These are phyloP conservation scores for Cervus canadensis DNA, from an alignment of 2,113 vertebrate genomes.

Conservation along the genomic window DNA sequence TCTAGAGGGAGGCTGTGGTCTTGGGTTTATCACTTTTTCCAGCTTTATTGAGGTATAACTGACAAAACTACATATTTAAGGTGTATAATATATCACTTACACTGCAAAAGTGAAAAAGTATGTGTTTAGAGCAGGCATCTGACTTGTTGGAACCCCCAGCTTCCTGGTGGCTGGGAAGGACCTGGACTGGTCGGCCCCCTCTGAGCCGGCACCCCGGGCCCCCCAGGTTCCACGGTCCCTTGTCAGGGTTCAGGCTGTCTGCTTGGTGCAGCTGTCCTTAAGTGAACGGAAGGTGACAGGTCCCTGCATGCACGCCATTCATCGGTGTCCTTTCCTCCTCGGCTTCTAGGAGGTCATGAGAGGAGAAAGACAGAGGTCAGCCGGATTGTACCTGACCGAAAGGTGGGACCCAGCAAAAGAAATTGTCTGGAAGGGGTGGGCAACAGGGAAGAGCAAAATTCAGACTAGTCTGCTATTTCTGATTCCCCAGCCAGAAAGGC, in stretches of 20 bases:
- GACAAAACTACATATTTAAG: not conserved
- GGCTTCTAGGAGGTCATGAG: not conserved
- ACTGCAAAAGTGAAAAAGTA: not conserved
- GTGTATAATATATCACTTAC: not conserved
- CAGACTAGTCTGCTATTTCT: not conserved
- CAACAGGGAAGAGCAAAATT: no score
- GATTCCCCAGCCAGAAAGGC: not conserved
- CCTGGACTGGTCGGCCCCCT: not conserved
- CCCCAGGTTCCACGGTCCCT: not conserved
- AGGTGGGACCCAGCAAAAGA: not conserved
- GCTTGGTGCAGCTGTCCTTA: not conserved
- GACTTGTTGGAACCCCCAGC: not conserved
- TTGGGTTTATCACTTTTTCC: not conserved
- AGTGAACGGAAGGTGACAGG: not conserved
- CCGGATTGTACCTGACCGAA: not conserved
- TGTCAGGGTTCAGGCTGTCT: not conserved
- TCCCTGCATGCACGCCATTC: not conserved
- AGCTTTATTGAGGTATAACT: not conserved
- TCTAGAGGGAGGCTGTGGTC: not conserved
- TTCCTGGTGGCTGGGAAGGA: not conserved
- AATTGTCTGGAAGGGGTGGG: not conserved
- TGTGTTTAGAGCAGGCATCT: not conserved
- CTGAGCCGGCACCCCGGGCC: not conserved
- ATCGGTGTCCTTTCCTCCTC: not conserved
- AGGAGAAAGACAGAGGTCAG: not conserved